Conservation (phyloP, 2,888 invertebrate genomes). For the Mythimna albipuncta region DNA sequence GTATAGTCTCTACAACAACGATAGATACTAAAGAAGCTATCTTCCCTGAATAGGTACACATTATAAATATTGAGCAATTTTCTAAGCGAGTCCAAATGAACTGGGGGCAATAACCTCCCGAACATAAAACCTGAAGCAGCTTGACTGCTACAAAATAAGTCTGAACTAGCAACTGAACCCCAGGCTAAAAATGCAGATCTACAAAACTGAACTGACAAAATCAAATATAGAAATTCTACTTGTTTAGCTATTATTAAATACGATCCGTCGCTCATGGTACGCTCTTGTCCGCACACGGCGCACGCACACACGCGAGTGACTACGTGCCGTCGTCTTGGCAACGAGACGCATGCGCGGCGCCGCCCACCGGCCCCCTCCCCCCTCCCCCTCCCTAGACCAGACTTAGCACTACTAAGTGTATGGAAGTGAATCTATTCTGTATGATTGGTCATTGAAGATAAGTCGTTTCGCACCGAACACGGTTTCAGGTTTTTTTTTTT, state of each 20-base stretch:
- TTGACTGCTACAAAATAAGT: background rate
- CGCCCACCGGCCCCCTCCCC: slow-evolving; percentile 82
- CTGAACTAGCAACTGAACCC: background rate
- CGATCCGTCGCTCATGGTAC: slow-evolving; percentile 53
- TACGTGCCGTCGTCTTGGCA: slow-evolving; percentile 92
- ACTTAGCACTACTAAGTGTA: slow-evolving; percentile 69
- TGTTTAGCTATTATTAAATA: slow-evolving; percentile 69
- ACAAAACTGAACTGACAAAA: slow-evolving; percentile 51
- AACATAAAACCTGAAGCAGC: slow-evolving; percentile 20
- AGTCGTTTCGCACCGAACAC: slow-evolving; percentile 48
- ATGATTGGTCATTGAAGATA: slow-evolving; percentile 83
- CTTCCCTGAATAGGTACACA: background rate
- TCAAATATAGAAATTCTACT: slow-evolving; percentile 65
- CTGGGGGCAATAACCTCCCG: slow-evolving; percentile 6
- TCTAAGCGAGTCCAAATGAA: slow-evolving; percentile 1
- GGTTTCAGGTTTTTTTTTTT: slow-evolving; percentile 49
- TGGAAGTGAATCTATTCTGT: slow-evolving; percentile 74
- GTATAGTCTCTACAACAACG: background rate
- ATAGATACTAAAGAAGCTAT: background rate
- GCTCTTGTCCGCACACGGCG: slow-evolving; percentile 45
- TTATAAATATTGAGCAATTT: background rate
- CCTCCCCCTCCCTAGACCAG: slow-evolving; percentile 68
- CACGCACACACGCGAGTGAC: slow-evolving; percentile 79
- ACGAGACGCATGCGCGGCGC: slow-evolving; percentile 90
- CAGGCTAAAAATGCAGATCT: slow-evolving; percentile 21